Evolutionary conservation across 2,113 vertebrate genomes (phyloP).

Genomic region (Ictalurus furcatus): DNA sequence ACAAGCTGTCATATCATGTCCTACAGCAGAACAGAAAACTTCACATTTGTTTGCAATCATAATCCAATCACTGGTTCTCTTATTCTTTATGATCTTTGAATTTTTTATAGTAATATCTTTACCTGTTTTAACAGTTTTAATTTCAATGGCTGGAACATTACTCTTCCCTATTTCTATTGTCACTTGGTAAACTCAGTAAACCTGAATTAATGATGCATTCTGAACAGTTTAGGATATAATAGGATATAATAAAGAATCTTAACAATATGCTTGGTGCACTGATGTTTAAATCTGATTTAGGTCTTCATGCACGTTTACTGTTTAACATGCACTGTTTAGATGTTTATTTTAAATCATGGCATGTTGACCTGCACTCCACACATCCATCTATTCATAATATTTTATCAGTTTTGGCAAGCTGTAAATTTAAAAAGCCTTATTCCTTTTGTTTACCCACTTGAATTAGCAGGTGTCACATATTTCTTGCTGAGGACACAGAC

Average conservation of each 20-base stretch:
- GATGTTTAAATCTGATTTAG: neutral
- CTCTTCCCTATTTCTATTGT: neutral
- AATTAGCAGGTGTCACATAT: slow-evolving; percentile 14
- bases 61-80: neutral
- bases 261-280: neutral
- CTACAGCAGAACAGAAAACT: neutral
- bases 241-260: neutral
- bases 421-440: neutral
- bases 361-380: neutral
- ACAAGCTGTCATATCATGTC: neutral
- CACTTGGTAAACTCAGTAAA: slow-evolving; percentile 8
- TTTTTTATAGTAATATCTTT: neutral
- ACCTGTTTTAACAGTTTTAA: neutral
- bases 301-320: neutral
- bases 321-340: too few relatives aligned
- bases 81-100: neutral
- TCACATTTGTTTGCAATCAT: neutral
- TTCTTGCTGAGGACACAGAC: slow-evolving; percentile 23
- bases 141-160: neutral
- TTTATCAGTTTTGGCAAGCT: neutral
- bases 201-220: neutral
- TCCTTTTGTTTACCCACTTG: neutral
- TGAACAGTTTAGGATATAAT: neutral
- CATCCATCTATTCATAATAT: neutral
- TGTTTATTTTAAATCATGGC: neutral